Base-by-base conservation (phyloP, 2,797 vertebrate species). In the Platalea minor region DNA sequence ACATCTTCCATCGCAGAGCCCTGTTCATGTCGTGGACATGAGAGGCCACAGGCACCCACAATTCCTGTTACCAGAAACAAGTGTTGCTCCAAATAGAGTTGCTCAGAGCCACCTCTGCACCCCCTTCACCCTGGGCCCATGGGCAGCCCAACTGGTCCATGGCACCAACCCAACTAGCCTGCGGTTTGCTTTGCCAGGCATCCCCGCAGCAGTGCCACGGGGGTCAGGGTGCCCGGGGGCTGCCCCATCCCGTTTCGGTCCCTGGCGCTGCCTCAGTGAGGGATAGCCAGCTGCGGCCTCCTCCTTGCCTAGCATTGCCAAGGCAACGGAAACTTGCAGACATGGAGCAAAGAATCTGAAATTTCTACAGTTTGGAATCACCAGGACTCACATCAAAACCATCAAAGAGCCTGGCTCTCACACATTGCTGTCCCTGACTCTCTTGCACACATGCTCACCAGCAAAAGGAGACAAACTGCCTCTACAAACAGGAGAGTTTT, bases 341-440 rank as follows among this genome's bases (percentile, higher is more conserved):
- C 60, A 77, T 29, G 3, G 37, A 54, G 11, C 13, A 60, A 54
- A 5, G 17, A 37, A 25, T 41, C 43, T 45, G 39, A 31, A 63
- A 69, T 53, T 67, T 83, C 59, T 39, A 7, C 17, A 24, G 17
- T 54, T 76, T 72, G 18, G 10, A 72, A 43, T 68, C 68, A 72
- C 19, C 5, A 6, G 13, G 39, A 35, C 24, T 28, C 24, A 37
- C 54, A 24, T 45, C 13, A 50, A 63, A 72, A 57, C 4, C 17
- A 24, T 4, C 0, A 0, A 72, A 61, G 3, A 16, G 0, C 11
- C 29, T 0, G 1, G 7, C 9, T 29, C 9, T 46, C 6, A 5
- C 25, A 2, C 13, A 11, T 33, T 72, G 15, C 29, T 85, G 25
- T 37, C 35, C 29, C 14, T 45, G 19, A 17, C 5, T 18, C 7